Evolutionary conservation across 2,888 invertebrate genomes (phyloP), one percentile per base, ranked within the genome.

Genomic region (Taphrorychus bicolor): DNA sequence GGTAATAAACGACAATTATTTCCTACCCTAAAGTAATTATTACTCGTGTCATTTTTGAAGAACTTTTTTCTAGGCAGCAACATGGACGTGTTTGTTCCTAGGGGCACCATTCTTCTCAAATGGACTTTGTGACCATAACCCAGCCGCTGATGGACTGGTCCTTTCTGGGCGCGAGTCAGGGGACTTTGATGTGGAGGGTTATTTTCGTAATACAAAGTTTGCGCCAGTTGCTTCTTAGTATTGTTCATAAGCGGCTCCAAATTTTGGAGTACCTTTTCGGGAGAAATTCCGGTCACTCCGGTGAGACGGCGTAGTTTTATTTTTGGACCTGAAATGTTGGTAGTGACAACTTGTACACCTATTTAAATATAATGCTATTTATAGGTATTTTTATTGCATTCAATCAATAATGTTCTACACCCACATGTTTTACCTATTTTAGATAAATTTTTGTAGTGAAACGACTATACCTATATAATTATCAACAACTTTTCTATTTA

Each of bases 121-220:
- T 54, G 32, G 3, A 51, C 42, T 56, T 60, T 59, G 11, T 66
- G 71, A 9, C 17, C 49, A 22, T 61, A 32, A 5, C 77, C 77
- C 19, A 77, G 60, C 40, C 77, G 52, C 32, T 73, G 72, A 52
- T 74, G 74, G 14, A 77, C 74, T 19, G 76, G 74, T 24, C 52
- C 52, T 60, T 68, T 74, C 14, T 24, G 17, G 14, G 66, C 54
- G n/a, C 71, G 69, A 3, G 48, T 53, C 41, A 76, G 14, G 0
- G 75, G 74, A 57, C 76, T 76, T 14, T 60, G 40, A 32, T 70
- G 61, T 16, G 45, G 48, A 11, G 53, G 24, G 49, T 68, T 65
- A 9, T 67, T 71, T 52, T 73, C 58, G 45, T 76, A 76, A 57
- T 76, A 77, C 5, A 59, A 24, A n/a, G 71, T 60, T 60, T 76